Evolutionary conservation across 2,113 vertebrate genomes (phyloP).

Genomic region (Psephotus haematonotus): DNA sequence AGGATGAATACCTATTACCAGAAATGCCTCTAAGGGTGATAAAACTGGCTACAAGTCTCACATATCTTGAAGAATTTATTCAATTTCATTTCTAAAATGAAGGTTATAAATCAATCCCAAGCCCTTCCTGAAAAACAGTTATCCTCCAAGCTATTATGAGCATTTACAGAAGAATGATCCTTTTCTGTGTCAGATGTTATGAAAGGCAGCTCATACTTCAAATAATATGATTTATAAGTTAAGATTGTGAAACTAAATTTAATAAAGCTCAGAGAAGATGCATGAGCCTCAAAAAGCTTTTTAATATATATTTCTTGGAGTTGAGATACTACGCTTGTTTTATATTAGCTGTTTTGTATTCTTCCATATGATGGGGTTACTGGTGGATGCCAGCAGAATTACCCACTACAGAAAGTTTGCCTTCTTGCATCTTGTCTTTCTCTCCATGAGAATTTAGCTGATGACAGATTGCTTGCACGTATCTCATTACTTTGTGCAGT

Average conservation of each 20-base stretch:
- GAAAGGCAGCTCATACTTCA: conserved; percentile 48
- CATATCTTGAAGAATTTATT: conserved; percentile 30
- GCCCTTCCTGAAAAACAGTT: background rate
- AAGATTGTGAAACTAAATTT: conserved; percentile 18
- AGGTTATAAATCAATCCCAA: conserved; percentile 39
- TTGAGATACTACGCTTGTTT: background rate
- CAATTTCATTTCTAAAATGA: conserved; percentile 44
- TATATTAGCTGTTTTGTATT: background rate
- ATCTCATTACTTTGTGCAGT: background rate
- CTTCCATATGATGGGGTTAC: background rate
- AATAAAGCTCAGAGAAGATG: conserved; percentile 42
- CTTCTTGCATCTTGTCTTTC: background rate
- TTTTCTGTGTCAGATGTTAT: conserved; percentile 39
- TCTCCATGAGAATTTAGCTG: background rate
- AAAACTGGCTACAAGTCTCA: conserved; percentile 11
- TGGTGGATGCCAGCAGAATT: background rate
- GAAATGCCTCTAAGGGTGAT: background rate
- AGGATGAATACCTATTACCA: conserved; percentile 7
- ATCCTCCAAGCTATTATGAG: conserved; percentile 20
- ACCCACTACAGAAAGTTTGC: background rate
- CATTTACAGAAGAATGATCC: conserved; percentile 18
- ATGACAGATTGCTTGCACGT: background rate
- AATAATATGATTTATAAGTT: conserved; percentile 36
- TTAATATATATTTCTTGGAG: conserved; percentile 2
- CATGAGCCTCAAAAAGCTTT: conserved; percentile 2